Percentiles rank a stretch among this genome's conserved stretches.
Evolutionary conservation across 1,140 invertebrate genomes (phyloP).

Genomic region (Phymorhynchus buccinoides): DNA sequence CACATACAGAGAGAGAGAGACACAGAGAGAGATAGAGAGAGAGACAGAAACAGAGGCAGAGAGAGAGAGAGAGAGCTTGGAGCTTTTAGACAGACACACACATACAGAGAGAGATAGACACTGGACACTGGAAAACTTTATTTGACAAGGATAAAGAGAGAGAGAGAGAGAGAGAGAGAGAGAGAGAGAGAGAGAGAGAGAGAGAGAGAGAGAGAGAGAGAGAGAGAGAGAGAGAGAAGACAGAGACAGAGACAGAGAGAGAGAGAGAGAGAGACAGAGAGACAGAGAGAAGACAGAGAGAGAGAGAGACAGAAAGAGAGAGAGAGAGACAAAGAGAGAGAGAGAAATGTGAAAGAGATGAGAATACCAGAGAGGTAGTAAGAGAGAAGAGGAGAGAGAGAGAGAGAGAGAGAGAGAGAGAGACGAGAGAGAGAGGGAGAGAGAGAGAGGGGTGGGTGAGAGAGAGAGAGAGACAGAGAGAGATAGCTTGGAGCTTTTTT

Average conservation of each 20-base stretch:
- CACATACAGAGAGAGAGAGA: not conserved
- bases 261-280: not conserved
- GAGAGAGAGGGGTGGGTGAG: not conserved
- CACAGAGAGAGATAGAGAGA: not conserved
- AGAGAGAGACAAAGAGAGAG: not conserved
- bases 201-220: not conserved
- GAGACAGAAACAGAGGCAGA: not conserved
- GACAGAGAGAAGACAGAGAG: no score
- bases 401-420: not conserved
- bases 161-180: slow-evolving; percentile 1
- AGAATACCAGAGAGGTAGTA: not conserved
- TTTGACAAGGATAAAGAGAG: not conserved
- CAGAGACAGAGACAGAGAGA: not conserved
- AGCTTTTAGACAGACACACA: not conserved
- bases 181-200: not conserved
- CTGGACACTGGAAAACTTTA: no score
- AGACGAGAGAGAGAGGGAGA: not conserved
- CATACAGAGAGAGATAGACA: not conserved
- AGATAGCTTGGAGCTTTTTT: no score
- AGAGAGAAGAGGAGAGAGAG: not conserved
- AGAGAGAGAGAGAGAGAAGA: not conserved
- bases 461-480: not conserved
- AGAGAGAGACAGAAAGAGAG: no score
- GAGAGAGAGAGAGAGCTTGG: no score
- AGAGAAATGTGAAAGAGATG: not conserved